Conservation (phyloP, 2,888 invertebrate genomes). For the Anodontia alba region DNA sequence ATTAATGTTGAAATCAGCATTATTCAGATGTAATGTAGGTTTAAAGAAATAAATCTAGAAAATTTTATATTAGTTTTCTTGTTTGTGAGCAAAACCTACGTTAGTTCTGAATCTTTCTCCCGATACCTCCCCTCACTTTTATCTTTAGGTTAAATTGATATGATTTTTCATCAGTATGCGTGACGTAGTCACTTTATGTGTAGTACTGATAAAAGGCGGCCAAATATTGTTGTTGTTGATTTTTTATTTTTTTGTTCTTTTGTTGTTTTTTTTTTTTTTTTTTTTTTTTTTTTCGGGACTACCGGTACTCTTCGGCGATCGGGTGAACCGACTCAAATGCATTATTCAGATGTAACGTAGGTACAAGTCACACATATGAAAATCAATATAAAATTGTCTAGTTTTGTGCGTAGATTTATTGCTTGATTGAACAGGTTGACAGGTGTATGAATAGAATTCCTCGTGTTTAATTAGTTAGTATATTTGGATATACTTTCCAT, state of each 20-base stretch:
- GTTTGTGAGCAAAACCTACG: neutral
- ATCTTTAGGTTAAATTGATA: neutral
- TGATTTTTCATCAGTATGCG: too few relatives aligned
- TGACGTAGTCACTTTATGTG: too few relatives aligned
- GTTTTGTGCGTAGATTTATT: too few relatives aligned
- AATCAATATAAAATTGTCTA: neutral
- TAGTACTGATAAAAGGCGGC: too few relatives aligned
- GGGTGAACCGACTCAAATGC: neutral
- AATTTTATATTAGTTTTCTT: neutral
- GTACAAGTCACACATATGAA: neutral
- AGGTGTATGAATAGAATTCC: too few relatives aligned
- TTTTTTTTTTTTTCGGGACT: too few relatives aligned
- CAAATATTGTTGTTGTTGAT: too few relatives aligned
- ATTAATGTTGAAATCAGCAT: neutral
- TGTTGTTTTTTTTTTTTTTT: too few relatives aligned
- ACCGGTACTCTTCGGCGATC: neutral
- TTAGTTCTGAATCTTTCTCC: neutral
- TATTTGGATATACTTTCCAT: too few relatives aligned
- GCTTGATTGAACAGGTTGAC: too few relatives aligned
- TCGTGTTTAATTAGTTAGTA: too few relatives aligned
- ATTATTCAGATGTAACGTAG: neutral
- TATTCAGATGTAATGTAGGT: neutral
- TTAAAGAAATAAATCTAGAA: neutral
- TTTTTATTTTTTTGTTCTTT: too few relatives aligned
- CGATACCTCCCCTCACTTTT: neutral